These are phyloP conservation scores for Dromiciops gliroides DNA, from an alignment of 2,113 vertebrate genomes.

Conservation along the genomic window DNA sequence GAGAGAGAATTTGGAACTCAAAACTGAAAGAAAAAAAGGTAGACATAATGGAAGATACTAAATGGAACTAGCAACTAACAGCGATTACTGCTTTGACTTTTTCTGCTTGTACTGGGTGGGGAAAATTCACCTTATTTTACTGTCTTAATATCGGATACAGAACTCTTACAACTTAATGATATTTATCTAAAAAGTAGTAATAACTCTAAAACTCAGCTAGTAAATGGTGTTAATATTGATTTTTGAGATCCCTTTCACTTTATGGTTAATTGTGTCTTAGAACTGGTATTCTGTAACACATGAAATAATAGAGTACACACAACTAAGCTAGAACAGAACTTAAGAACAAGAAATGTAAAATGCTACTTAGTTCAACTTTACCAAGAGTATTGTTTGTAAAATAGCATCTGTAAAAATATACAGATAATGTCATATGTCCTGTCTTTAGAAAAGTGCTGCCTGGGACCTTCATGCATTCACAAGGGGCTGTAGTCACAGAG, in stretches of 20 bases:
- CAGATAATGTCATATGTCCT: too few relatives aligned
- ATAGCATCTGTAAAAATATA: too few relatives aligned
- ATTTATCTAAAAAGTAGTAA: slow-evolving; percentile 57
- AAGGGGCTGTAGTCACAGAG: too few relatives aligned
- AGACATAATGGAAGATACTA: too few relatives aligned
- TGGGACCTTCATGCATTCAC: too few relatives aligned
- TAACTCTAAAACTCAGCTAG: slow-evolving; percentile 66
- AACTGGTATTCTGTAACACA: slow-evolving; percentile 60
- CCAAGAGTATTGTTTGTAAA: slow-evolving; percentile 8
- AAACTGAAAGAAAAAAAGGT: too few relatives aligned
- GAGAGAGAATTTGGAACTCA: too few relatives aligned
- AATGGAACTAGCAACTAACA: slow-evolving; percentile 55
- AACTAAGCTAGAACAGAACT: slow-evolving; percentile 12
- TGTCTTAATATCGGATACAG: slow-evolving; percentile 58
- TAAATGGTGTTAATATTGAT: slow-evolving; percentile 49
- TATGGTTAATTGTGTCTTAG: slow-evolving; percentile 51
- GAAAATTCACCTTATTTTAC: slow-evolving; percentile 66
- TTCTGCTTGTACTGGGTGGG: slow-evolving; percentile 74
- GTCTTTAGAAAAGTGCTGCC: too few relatives aligned
- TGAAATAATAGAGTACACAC: slow-evolving; percentile 57
- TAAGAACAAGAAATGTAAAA: slow-evolving; percentile 52
- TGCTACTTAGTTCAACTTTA: slow-evolving; percentile 37
- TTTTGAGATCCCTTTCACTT: slow-evolving; percentile 63
- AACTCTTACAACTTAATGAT: slow-evolving; percentile 50
- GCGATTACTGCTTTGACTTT: slow-evolving; percentile 77